These are phyloP conservation scores for Artibeus lituratus DNA, from an alignment of 2,797 vertebrate genomes.

Conservation along the genomic window DNA sequence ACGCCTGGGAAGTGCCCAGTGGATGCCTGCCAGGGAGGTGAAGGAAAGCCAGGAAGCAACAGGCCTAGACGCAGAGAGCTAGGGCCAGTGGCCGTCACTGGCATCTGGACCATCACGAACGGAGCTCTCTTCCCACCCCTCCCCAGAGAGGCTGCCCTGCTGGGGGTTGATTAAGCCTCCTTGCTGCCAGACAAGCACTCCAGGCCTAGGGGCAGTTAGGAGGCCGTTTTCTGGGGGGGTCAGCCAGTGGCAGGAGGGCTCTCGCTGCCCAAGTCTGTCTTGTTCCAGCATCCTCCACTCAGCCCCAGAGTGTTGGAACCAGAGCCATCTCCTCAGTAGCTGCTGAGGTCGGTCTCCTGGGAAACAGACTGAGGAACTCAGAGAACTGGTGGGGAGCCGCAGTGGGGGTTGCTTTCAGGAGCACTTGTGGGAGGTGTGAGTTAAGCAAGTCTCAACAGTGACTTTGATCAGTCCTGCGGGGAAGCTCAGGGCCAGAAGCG, in stretches of 20 bases:
- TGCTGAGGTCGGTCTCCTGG: background rate
- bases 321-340: background rate
- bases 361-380: background rate
- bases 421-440: background rate
- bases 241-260: background rate
- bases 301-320: background rate
- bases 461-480: background rate
- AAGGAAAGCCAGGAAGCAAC: background rate
- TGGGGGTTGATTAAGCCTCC: background rate
- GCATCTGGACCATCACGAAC: background rate
- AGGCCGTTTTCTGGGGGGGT: background rate
- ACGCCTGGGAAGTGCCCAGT: background rate
- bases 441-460: background rate
- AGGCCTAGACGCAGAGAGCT: background rate
- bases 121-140: rapidly evolving
- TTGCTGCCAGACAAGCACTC: rapidly evolving
- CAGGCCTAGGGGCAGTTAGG: background rate
- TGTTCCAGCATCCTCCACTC: background rate
- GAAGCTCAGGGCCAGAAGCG: background rate
- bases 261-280: background rate
- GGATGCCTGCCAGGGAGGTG: background rate
- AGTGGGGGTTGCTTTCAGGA: background rate
- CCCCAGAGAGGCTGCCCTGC: background rate
- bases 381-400: background rate
- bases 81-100: background rate